Percentiles rank a stretch among this genome's conserved stretches.
Evolutionary conservation across 2,113 vertebrate species (phyloP).

Genomic region (Eulemur rufifrons): DNA sequence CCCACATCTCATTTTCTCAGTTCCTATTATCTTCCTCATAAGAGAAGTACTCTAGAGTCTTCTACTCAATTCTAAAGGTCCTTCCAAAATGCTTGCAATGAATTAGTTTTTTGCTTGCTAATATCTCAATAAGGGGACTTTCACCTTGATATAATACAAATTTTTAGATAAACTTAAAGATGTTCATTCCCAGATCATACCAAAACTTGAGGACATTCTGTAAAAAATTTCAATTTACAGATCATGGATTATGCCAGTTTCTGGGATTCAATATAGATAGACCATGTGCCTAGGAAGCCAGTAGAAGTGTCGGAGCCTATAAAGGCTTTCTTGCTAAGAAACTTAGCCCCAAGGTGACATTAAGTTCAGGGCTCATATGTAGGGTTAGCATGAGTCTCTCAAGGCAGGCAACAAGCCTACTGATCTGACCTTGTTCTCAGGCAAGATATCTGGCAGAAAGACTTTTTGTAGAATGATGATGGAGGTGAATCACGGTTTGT

Average conservation of each 20-base stretch:
- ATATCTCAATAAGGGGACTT: background rate
- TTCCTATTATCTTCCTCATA: background rate
- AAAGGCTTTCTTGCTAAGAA: background rate
- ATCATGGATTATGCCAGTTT: background rate
- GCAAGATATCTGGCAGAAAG: background rate
- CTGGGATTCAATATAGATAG: background rate
- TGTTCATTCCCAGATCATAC: background rate
- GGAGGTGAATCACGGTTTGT: background rate
- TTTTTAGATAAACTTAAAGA: background rate
- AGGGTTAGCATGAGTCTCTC: background rate
- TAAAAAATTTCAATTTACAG: background rate
- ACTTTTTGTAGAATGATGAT: background rate
- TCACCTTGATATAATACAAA: background rate
- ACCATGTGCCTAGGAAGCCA: background rate
- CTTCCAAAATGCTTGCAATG: conserved; percentile 12
- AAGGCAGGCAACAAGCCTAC: background rate
- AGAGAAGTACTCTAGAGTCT: background rate
- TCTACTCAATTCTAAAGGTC: background rate
- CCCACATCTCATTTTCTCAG: background rate
- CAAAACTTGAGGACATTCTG: background rate
- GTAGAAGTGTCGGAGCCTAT: background rate
- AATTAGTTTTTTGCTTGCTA: background rate
- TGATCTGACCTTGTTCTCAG: background rate
- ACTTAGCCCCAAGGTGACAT: background rate
- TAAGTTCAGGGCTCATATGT: background rate